Percentiles rank a stretch among this genome's conserved stretches.
These are phyloP conservation scores for Megaleporinus macrocephalus DNA, from an alignment of 2,113 vertebrate species.

Conservation along the genomic window DNA sequence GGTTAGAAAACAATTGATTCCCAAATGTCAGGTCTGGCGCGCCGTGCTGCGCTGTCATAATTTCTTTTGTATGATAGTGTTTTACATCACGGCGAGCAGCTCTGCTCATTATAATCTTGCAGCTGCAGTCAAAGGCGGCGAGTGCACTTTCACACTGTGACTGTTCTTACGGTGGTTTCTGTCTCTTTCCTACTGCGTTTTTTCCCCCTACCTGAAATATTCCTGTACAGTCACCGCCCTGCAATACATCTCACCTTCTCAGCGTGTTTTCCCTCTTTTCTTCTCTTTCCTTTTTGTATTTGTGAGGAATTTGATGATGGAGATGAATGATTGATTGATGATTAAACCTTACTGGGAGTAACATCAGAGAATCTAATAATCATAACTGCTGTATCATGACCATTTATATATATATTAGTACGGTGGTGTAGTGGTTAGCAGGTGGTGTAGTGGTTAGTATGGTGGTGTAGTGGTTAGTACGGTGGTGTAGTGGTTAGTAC, in stretches of 20 bases:
- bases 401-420: too few relatives aligned
- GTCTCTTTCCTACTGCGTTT: not conserved
- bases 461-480: too few relatives aligned
- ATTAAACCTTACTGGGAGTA: not conserved
- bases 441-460: too few relatives aligned
- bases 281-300: too few relatives aligned
- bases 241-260: not conserved
- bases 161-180: too few relatives aligned
- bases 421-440: too few relatives aligned
- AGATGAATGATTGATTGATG: too few relatives aligned
- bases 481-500: too few relatives aligned
- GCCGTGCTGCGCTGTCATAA: not conserved
- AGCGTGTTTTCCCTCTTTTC: not conserved
- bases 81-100: not conserved
- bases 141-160: not conserved
- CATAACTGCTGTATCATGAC: too few relatives aligned
- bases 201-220: not conserved
- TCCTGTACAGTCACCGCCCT: not conserved
- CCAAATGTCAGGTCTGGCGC: constrained; percentile 3
- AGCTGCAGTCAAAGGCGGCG: not conserved
- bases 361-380: too few relatives aligned
- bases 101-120: not conserved
- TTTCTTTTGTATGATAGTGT: not conserved
- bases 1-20: constrained; percentile 17
- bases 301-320: not conserved